Evolutionary conservation across 2,113 vertebrate species (phyloP).

Genomic region (Notothenia coriiceps): DNA sequence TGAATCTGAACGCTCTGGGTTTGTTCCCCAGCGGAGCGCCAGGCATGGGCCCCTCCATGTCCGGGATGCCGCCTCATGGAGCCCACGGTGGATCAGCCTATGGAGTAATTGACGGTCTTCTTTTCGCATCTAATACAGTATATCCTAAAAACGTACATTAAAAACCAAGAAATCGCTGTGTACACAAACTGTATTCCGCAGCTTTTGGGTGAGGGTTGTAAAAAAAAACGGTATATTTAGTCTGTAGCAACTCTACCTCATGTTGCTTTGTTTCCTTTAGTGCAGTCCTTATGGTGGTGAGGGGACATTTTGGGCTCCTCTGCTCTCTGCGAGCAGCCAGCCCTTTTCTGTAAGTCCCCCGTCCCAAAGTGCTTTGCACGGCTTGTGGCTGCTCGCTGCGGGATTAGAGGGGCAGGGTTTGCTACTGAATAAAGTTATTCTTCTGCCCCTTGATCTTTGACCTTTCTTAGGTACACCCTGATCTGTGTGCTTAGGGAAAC

Average conservation of each 20-base stretch:
- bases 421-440: conserved; percentile 11
- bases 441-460: conserved; percentile 23
- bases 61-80: conserved; percentile 89
- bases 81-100: conserved; percentile 90
- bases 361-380: conserved; percentile 81
- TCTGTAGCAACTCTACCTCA: conserved; percentile 50
- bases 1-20: conserved; percentile 98
- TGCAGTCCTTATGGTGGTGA: conserved; percentile 81
- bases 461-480: neutral
- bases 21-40: conserved; percentile 93
- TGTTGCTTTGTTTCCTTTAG: conserved; percentile 79
- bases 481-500: conserved; percentile 6
- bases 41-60: conserved; percentile 91
- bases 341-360: conserved; percentile 80
- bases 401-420: conserved; percentile 33
- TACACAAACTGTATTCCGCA: neutral
- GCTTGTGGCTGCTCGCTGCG: conserved; percentile 81
- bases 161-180: neutral
- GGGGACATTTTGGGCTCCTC: conserved; percentile 81
- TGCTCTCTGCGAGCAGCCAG: conserved; percentile 79
- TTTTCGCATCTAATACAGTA: neutral
- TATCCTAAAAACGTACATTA: neutral
- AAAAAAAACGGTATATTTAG: neutral
- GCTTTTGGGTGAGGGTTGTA: conserved; percentile 18
- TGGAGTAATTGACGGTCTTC: conserved; percentile 87